Percentiles rank a stretch among this genome's conserved stretches.
Evolutionary conservation across 2,113 vertebrate species (phyloP).

Genomic region (Archilochus colubris): DNA sequence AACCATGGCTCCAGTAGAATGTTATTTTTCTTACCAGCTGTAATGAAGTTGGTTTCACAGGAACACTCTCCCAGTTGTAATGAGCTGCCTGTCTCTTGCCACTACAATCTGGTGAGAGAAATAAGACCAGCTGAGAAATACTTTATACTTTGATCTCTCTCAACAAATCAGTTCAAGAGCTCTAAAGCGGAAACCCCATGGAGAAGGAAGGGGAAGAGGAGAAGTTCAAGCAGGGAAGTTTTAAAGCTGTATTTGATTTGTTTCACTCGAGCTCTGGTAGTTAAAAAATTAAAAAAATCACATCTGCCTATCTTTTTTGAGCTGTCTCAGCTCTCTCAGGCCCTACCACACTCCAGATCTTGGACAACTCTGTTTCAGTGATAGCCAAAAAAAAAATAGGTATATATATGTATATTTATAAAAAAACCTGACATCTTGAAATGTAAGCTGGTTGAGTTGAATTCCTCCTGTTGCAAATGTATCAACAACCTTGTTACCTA

Average conservation of each 20-base stretch:
- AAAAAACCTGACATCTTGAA: neutral
- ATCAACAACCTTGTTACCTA: neutral
- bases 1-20: neutral
- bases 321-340: conserved; percentile 2
- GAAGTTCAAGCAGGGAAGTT: conserved; percentile 22
- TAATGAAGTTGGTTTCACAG: conserved; percentile 21
- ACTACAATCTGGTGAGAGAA: conserved; percentile 38
- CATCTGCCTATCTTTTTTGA: neutral
- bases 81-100: conserved; percentile 41
- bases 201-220: conserved; percentile 2
- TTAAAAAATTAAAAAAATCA: neutral
- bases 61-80: neutral
- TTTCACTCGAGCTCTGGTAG: neutral
- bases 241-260: conserved; percentile 59
- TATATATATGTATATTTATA: neutral
- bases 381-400: neutral
- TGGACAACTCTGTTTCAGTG: conserved; percentile 15
- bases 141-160: conserved; percentile 64
- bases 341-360: neutral
- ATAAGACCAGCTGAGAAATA: conserved; percentile 50
- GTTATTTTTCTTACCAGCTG: conserved; percentile 15
- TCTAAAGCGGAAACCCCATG: conserved; percentile 45
- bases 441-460: neutral
- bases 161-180: conserved; percentile 62
- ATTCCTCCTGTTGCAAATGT: neutral